Evolutionary conservation across 64 coral and sea anemone species (phyloP), one percentile per base, ranked within the genome.

Genomic region (Actinia equina): DNA sequence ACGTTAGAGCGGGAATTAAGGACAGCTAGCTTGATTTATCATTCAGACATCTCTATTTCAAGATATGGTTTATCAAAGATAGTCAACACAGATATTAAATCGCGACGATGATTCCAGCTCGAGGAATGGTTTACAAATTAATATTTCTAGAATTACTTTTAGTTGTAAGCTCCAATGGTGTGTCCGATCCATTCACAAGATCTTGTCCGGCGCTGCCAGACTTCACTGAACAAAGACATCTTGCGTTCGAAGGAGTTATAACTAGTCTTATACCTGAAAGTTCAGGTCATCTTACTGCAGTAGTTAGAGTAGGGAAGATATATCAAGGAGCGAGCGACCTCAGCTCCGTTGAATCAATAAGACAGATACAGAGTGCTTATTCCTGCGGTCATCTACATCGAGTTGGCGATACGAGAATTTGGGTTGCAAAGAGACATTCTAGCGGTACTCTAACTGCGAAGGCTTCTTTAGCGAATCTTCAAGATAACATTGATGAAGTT

Each of bases 381-480:
- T 93, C 88, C 57, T 97, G 94, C 45, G 88, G 91, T 7, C 88
- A 93, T 42, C 80, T 71, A 44, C 94, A 97, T 45, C 88, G 64
- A 77, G 45, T 90, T 44, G 91, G 91, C 6, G 91, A 97, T 43
- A 37, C 80, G 15, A 84, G 94, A 85, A 37, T 97, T 15, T 97
- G 94, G 94, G 49, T 97, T 13, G 88, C 77, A 43, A 90, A 88
- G 77, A 91, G 94, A 87, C 91, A 97, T 17, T 69, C 88, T 2
- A 93, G 88, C 27, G 91, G 94, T n/a, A 52, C 86, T 77, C 37
- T 97, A 37, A 93, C 85, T 44, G 84, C 61, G 18, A 77, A 76
- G 11, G 85, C 91, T 22, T 97, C 94, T 17, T 43, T 97, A 15
- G 82, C 85, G 11, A 89, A 92, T 22, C 89, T 90, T 43, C 52